These are phyloP conservation scores for Chironomus tentans DNA, from an alignment of 2,888 invertebrate genomes.

Conservation along the genomic window DNA sequence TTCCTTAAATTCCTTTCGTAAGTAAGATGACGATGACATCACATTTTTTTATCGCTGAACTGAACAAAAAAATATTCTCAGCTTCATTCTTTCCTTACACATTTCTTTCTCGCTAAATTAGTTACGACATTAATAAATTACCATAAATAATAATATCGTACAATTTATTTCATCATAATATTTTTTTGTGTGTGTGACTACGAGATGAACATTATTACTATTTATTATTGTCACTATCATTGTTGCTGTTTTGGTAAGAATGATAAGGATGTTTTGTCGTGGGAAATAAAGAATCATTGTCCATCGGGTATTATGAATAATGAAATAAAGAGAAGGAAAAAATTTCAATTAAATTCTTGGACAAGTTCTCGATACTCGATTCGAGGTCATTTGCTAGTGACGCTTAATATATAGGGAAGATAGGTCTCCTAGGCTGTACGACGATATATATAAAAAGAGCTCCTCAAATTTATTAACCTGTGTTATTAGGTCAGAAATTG, in stretches of 20 bases:
- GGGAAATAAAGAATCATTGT: too few species aligned
- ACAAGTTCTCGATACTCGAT: too few species aligned
- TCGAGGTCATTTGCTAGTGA: too few species aligned
- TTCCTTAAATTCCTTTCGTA: background rate
- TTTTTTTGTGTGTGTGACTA: background rate
- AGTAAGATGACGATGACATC: background rate
- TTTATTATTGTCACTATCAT: background rate
- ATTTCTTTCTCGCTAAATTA: background rate
- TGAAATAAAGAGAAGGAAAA: too few species aligned
- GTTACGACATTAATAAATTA: slow-evolving; percentile 8
- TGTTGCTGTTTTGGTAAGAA: background rate
- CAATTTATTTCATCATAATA: slow-evolving; percentile 6
- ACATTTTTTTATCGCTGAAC: background rate
- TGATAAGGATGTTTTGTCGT: background rate
- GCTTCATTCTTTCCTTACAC: background rate
- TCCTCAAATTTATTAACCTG: too few species aligned
- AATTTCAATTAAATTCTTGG: too few species aligned
- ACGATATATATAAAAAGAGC: too few species aligned
- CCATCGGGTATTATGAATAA: too few species aligned
- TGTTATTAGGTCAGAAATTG: too few species aligned
- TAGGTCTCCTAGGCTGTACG: too few species aligned
- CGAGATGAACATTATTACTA: background rate
- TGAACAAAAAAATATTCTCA: background rate
- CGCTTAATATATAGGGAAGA: too few species aligned
- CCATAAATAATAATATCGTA: slow-evolving; percentile 1